Base-by-base conservation (phyloP, 2,888 invertebrate genomes). In the Timandra comae region DNA sequence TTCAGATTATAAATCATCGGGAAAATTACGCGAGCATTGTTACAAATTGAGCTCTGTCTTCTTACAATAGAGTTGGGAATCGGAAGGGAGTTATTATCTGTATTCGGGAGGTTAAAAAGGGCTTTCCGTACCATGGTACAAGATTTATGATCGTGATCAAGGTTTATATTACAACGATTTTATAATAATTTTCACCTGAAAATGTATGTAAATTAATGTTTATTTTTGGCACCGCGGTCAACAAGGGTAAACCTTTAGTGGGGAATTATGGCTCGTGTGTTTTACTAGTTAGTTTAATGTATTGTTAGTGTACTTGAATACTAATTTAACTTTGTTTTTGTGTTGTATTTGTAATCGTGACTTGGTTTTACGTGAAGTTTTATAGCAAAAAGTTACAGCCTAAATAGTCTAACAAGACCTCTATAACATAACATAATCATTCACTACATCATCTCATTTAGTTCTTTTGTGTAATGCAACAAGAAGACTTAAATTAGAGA, bases 1-100 rank as follows among this genome's bases (percentile, higher is more conserved):
- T 20, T 42, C 28, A 41, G 32, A 37, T 30, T 38, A 38, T 41
- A 41, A 41, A 44, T 40, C 41, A 40, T 19, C 22, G 19, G 21
- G 23, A 16, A 16, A 16, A 16, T 16, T 16, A 26, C 13, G 27
- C 27, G 23, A 22, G 32, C 35, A 33, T 40, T 38, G 29, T 35
- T 23, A 38, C 29, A 38, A 30, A 38, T 35, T 41, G 29, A 35
- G 10, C 38, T 38, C 27, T 34, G 36, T 28, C 20, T 9, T 21
- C 21, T 27, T 28, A 28, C 7, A 8, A 34, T 31, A 39, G 33
- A 29, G 29, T 27, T 11, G 16, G 30, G 7, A 39, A 19, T 37
- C 16, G 20, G 13, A 32, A 12, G 30, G 21, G n/a, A 21, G 7
- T 3, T 19, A 13, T 29, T 24, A 20, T 29, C 29, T 29, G 35